Conservation (phyloP, 2,113 vertebrate species). For the Pithys albifrons region DNA sequence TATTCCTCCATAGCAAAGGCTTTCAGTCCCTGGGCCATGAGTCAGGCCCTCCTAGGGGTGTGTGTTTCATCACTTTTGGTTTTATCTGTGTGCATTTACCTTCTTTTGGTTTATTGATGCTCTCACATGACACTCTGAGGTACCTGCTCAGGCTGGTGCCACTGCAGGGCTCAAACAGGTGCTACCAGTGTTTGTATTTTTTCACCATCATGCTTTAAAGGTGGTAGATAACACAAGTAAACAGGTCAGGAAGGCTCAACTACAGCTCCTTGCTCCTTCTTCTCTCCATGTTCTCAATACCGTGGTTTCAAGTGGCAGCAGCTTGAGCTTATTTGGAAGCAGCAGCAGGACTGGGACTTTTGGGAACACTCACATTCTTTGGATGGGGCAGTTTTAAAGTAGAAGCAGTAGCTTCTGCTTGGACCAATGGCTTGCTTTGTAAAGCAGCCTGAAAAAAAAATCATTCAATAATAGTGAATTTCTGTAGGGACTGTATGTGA, state of each 20-base stretch:
- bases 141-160: neutral
- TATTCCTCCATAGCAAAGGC: slow-evolving; percentile 55
- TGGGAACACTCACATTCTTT: neutral
- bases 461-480: neutral
- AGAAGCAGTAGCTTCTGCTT: neutral
- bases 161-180: neutral
- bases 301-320: neutral
- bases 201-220: neutral
- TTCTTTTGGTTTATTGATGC: neutral
- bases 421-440: neutral
- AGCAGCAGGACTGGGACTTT: neutral
- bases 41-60: neutral
- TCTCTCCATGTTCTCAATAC: neutral
- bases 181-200: neutral
- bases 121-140: neutral
- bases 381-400: neutral
- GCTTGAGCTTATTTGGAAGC: neutral
- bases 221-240: neutral
- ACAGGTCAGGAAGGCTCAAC: neutral
- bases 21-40: neutral
- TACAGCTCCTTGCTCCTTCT: neutral
- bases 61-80: neutral
- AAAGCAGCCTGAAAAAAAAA: neutral
- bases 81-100: neutral
- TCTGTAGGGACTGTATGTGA: neutral